A percentile compares a stretch with the other conserved stretches of the same genome.
Conservation (phyloP, 2,113 vertebrate genomes). For the Sceloporus undulatus region DNA sequence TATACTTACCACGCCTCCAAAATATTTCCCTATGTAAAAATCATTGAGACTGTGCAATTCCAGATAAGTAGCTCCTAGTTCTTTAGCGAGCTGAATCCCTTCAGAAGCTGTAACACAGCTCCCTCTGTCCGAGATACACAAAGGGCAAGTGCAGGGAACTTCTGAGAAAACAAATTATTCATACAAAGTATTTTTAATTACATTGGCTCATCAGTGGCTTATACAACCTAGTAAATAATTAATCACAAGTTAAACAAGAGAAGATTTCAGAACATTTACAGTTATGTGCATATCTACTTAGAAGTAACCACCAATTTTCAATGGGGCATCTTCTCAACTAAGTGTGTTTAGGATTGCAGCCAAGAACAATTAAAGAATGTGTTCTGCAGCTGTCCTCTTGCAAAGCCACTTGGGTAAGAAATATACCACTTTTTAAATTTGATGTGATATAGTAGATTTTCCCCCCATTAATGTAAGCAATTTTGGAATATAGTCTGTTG, state of each 20-base stretch:
- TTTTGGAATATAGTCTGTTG: background rate
- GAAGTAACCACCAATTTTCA: background rate
- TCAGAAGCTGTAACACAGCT: constrained; percentile 91
- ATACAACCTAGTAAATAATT: background rate
- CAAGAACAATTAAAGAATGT: background rate
- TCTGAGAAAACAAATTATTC: constrained; percentile 78
- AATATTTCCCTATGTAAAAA: constrained; percentile 93
- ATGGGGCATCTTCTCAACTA: background rate
- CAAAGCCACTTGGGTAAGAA: background rate
- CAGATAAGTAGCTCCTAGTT: constrained; percentile 93
- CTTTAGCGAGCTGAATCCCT: constrained; percentile 93
- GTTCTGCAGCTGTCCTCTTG: background rate
- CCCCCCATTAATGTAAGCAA: background rate
- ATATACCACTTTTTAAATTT: background rate
- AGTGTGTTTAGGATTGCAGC: background rate
- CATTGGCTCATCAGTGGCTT: background rate
- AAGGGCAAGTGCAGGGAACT: constrained; percentile 91
- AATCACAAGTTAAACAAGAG: background rate
- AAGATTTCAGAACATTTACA: background rate
- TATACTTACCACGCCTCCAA: constrained; percentile 92
- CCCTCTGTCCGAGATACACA: constrained; percentile 92
- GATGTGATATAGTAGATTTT: background rate
- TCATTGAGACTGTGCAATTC: constrained; percentile 92
- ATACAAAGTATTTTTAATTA: constrained; percentile 16
- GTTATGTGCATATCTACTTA: background rate